Base-by-base conservation (phyloP, 2,888 invertebrate genomes). In the Andricus curvator region DNA sequence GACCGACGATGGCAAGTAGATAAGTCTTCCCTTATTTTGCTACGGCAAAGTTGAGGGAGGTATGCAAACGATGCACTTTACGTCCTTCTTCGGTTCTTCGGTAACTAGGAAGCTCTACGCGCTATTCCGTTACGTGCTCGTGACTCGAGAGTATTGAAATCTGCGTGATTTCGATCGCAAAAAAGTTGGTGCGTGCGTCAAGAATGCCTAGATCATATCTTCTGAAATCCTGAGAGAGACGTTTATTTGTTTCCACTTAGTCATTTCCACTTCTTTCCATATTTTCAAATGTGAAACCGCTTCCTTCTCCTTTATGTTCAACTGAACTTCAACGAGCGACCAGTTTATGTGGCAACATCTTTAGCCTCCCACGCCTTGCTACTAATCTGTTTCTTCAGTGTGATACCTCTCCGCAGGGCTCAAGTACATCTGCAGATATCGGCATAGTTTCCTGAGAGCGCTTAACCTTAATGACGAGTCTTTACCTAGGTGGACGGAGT, bases 391-490 rank as follows among this genome's bases (percentile, higher is more conserved):
- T 62, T 62, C 25, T 20, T 29, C 29, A 2, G 67, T 67, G n/a
- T 11, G 67, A n/a, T 37, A 67, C 4, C 44, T 81, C 80, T 83
- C 82, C 84, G 79, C 51, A 80, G 77, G 82, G 83, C 85, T 84
- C 79, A 80, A 83, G 84, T 79, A 84, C 85, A 86, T 87, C 86
- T 84, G 85, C 84, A 86, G 86, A 85, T 85, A 86, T 87, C 82
- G 86, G 83, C 82, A 56, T 84, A 85, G 86, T 82, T 85, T 84
- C 86, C 86, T 84, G 82, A 84, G 85, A 87, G 84, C 90, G 87
- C 82, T 84, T 83, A 91, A 90, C 92, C 91, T 91, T 92, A 92
- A 92, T 92, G 90, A 92, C 90, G 92, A 90, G 91, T 90, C 91
- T 91, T 91, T 91, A 92, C 91, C 89, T 90, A 92, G 88, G 89